Evolutionary conservation across 2,113 vertebrate species (phyloP).

Genomic region (Prietella phreatophila): DNA sequence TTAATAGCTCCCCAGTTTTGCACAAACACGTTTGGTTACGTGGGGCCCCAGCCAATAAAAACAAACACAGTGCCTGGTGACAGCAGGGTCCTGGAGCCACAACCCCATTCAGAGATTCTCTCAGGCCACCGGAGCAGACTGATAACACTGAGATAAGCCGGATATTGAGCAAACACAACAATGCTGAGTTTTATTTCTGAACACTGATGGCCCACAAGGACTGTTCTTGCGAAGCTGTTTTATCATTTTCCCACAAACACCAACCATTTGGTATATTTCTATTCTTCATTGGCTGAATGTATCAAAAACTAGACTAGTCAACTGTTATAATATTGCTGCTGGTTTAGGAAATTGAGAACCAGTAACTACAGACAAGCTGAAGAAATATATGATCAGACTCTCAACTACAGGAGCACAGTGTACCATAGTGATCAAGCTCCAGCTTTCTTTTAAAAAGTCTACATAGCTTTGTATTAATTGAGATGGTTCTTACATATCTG

Average conservation of each 20-base stretch:
- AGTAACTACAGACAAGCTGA: not conserved
- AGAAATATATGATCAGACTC: not conserved
- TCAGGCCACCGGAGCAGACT: constrained; percentile 63
- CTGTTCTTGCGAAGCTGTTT: not conserved
- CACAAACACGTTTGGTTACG: constrained; percentile 55
- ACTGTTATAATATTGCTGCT: not conserved
- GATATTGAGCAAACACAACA: constrained; percentile 68
- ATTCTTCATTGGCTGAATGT: not conserved
- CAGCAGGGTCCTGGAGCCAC: constrained; percentile 29
- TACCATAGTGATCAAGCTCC: not conserved
- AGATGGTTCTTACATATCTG: not conserved
- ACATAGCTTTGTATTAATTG: not conserved
- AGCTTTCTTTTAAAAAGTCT: not conserved
- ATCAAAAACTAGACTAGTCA: not conserved
- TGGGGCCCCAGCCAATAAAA: constrained; percentile 43
- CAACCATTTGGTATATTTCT: not conserved
- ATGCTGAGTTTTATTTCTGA: constrained; percentile 70
- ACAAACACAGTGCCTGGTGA: constrained; percentile 40
- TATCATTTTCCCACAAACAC: constrained; percentile 21
- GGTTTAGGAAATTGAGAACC: not conserved
- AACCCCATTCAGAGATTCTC: constrained; percentile 61
- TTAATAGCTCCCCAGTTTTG: constrained; percentile 62
- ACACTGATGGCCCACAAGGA: constrained; percentile 64
- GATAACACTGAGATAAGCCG: constrained; percentile 67
- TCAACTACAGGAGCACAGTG: not conserved